Base-by-base conservation (phyloP, 2,113 vertebrate species). In the Tupaia tana region DNA sequence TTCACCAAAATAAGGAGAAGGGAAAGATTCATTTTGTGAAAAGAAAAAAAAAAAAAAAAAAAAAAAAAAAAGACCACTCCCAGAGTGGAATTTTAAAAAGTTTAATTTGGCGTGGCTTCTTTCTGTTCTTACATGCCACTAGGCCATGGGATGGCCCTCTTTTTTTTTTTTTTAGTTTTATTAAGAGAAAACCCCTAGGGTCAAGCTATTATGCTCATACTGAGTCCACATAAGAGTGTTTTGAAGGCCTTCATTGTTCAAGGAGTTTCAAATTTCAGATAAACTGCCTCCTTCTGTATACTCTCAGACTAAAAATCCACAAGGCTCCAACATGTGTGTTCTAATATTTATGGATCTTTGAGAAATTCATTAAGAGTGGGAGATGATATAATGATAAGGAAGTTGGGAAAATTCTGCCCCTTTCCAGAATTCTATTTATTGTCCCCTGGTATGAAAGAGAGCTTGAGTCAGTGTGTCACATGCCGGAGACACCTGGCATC, bases 1-100 rank as follows among this genome's bases (percentile, higher is more conserved):
- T 93, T 90, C 43, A 59, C 58, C 59, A 87, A 73, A 82, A 91
- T 93, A 66, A 97, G 64, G 73, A 93, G 79, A 87, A 63, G n/a
- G 18, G 73, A 91, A 94, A 54, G 34, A 66, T 81, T 89, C 71
- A 66, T 64, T 69, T 89, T 27, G 70, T 61, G 67, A 66, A 31
- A 4, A 25, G 1, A 5, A 7, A 5, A 3, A 11, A 9, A 22
- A 10, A 15, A 27, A 24, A 34, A 43, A 20, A 16, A 61, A 34
- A 29, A 24, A n/a, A 34, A 5, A 3, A 14, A 22, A 64, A 15
- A 58, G 4, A 22, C 7, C 15, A 12, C n/a, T 94, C n/a, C 43
- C 19, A 88, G 59, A 61, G 27, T 80, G 22, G 56, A 86, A 89
- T 66, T 95, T 94, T 94, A 14, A 82, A 31, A 92, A 61, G 22